These are phyloP conservation scores for Datnioides undecimradiatus DNA, from an alignment of 2,113 vertebrate genomes.

Conservation along the genomic window DNA sequence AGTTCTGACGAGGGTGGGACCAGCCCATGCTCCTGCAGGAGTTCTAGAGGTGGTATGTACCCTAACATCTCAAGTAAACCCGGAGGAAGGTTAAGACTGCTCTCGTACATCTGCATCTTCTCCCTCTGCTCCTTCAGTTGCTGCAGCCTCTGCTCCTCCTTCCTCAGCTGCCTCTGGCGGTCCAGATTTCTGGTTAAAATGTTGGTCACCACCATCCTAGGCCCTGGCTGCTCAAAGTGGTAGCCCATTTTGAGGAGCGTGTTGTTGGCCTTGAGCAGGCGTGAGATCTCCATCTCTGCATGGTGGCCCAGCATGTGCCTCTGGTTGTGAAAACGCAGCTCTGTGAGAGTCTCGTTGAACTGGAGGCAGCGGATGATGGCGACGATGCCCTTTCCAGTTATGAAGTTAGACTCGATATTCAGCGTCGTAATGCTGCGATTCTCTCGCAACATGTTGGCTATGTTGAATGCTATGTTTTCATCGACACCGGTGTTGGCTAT, in stretches of 20 bases:
- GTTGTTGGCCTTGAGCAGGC: conserved; percentile 93
- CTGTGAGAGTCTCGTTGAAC: conserved; percentile 94
- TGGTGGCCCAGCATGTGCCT: conserved; percentile 97
- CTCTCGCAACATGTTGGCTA: conserved; percentile 97
- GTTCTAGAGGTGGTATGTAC: conserved; percentile 69
- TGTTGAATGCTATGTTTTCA: conserved; percentile 88
- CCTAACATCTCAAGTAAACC: conserved; percentile 92
- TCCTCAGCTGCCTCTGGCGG: conserved; percentile 91
- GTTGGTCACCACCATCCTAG: conserved; percentile 98
- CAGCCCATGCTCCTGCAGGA: conserved; percentile 67
- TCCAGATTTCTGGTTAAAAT: conserved; percentile 95
- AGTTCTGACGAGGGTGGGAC: conserved; percentile 63
- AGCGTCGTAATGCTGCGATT: conserved; percentile 93
- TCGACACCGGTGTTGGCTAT: conserved; percentile 95
- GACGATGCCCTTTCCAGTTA: conserved; percentile 94
- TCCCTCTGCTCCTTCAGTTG: conserved; percentile 89
- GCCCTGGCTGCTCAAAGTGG: conserved; percentile 95
- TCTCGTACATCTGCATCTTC: conserved; percentile 89
- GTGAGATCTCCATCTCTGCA: conserved; percentile 95
- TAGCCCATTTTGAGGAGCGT: conserved; percentile 97
- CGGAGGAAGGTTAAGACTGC: conserved; percentile 89
- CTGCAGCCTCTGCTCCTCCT: conserved; percentile 91
- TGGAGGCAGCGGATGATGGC: conserved; percentile 97
- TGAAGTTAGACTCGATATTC: conserved; percentile 95
- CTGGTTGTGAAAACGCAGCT: conserved; percentile 99